Percentiles rank a stretch among this genome's conserved stretches.
phyloP scores from a whole-genome alignment of 1,140 invertebrate genomes.

The Drosophila subpulchrella region DNA sequence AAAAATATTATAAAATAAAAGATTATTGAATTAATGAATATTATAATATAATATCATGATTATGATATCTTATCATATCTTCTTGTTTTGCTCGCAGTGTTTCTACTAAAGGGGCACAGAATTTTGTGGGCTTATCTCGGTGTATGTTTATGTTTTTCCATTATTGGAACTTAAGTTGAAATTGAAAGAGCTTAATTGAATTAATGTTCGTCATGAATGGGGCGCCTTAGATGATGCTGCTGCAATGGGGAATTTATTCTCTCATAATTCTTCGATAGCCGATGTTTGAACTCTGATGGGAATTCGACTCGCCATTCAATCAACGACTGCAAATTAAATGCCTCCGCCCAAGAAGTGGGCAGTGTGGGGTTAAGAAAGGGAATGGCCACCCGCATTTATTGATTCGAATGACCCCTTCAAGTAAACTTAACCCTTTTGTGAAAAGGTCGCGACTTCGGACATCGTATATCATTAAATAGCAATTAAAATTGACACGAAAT shows the following conservation, averaged over 20 bases:
- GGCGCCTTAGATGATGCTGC: slow-evolving; percentile 20
- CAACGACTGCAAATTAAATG: slow-evolving; percentile 24
- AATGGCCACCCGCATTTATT: slow-evolving; percentile 42
- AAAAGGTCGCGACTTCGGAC: slow-evolving; percentile 45
- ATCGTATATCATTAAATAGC: slow-evolving; percentile 76
- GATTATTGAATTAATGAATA: no score
- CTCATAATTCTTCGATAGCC: slow-evolving; percentile 39
- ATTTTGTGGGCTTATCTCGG: slow-evolving; percentile 1
- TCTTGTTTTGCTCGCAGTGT: background rate
- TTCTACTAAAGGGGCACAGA: background rate
- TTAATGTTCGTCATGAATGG: slow-evolving; percentile 48
- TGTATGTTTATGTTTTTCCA: slow-evolving; percentile 2
- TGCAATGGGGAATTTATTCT: slow-evolving; percentile 19
- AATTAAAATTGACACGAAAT: slow-evolving; percentile 77
- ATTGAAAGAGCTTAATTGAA: slow-evolving; percentile 66
- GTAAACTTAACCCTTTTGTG: slow-evolving; percentile 55
- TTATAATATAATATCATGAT: no score
- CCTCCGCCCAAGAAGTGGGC: background rate
- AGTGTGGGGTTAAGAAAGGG: slow-evolving; percentile 8
- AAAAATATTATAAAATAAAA: no score
- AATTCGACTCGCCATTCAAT: slow-evolving; percentile 40
- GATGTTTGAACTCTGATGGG: slow-evolving; percentile 29
- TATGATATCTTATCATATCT: no score
- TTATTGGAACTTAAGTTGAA: slow-evolving; percentile 33
- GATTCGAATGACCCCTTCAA: slow-evolving; percentile 33